A percentile compares a stretch with the other conserved stretches of the same genome.
phyloP scores from a whole-genome alignment of 2,797 vertebrate species.

The Argyrosomus regius region DNA sequence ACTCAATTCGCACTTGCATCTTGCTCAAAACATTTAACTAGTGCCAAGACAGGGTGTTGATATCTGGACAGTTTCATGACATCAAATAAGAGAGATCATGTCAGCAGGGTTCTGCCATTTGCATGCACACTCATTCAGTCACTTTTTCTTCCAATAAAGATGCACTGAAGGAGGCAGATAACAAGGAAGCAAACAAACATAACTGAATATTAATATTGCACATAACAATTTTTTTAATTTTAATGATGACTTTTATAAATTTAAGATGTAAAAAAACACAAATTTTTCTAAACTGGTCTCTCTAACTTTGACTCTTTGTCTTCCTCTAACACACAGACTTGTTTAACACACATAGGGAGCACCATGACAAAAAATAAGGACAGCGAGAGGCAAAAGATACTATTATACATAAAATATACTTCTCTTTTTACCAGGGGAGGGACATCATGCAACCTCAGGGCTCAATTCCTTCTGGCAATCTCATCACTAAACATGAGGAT shows the following conservation, averaged over 20 bases:
- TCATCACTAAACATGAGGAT: conserved; percentile 77
- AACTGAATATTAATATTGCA: conserved; percentile 7
- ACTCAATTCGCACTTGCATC: conserved; percentile 2
- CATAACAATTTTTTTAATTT: neutral
- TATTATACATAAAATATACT: conserved; percentile 52
- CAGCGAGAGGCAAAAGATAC: conserved; percentile 46
- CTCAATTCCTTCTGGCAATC: conserved; percentile 66
- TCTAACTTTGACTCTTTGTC: neutral
- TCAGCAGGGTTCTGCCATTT: conserved; percentile 54
- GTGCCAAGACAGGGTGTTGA: conserved; percentile 36
- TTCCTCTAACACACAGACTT: neutral
- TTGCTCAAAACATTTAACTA: conserved; percentile 26
- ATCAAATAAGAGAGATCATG: conserved; percentile 35
- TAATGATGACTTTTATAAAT: conserved; percentile 3
- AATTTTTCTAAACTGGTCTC: neutral
- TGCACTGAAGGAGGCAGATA: neutral
- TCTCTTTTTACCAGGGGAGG: conserved; percentile 43
- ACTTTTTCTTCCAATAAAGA: conserved; percentile 36
- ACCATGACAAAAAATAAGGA: conserved; percentile 38
- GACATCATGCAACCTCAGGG: conserved; percentile 55
- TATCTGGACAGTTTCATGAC: conserved; percentile 43
- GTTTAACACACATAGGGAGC: conserved; percentile 9
- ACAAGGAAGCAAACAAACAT: neutral
- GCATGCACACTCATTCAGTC: conserved; percentile 45
- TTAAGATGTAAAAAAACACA: neutral